Conservation (phyloP, 2,888 invertebrate genomes). For the Acleris cristana region DNA sequence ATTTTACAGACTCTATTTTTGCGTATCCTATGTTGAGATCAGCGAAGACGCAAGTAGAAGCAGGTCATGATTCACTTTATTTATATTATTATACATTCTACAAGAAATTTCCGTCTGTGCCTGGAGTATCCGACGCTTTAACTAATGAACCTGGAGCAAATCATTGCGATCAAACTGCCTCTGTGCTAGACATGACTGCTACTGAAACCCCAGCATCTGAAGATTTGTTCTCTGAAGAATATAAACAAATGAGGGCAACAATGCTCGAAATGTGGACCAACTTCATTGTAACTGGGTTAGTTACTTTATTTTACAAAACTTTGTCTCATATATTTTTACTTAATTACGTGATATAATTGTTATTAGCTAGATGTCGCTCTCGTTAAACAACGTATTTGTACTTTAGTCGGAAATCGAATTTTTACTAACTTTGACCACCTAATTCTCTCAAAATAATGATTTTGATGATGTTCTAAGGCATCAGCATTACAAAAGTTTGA, state of each 20-base stretch:
- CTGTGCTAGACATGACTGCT: conserved; percentile 42
- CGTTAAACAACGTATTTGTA: too few relatives aligned
- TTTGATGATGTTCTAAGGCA: too few relatives aligned
- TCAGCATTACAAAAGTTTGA: too few relatives aligned
- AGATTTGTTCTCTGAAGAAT: neutral
- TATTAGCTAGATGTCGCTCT: too few relatives aligned
- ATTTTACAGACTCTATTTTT: neutral
- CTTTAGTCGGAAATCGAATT: neutral
- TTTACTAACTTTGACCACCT: too few relatives aligned
- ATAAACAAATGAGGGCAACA: neutral
- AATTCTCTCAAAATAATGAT: too few relatives aligned
- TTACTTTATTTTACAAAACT: neutral
- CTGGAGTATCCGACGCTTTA: neutral
- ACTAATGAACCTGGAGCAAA: conserved; percentile 48
- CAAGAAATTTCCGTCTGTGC: neutral
- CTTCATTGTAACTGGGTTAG: conserved; percentile 4
- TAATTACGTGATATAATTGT: too few relatives aligned
- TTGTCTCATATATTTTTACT: too few relatives aligned
- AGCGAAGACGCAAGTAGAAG: neutral
- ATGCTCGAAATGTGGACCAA: conserved; percentile 5
- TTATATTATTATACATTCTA: conserved; percentile 7
- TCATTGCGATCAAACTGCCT: conserved; percentile 50
- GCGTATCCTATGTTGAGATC: neutral
- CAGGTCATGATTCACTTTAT: neutral
- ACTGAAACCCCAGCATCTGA: too few relatives aligned